Evolutionary conservation across 2,888 invertebrate species (phyloP), one percentile per base, ranked within the genome.

Genomic region (Laothoe populi): DNA sequence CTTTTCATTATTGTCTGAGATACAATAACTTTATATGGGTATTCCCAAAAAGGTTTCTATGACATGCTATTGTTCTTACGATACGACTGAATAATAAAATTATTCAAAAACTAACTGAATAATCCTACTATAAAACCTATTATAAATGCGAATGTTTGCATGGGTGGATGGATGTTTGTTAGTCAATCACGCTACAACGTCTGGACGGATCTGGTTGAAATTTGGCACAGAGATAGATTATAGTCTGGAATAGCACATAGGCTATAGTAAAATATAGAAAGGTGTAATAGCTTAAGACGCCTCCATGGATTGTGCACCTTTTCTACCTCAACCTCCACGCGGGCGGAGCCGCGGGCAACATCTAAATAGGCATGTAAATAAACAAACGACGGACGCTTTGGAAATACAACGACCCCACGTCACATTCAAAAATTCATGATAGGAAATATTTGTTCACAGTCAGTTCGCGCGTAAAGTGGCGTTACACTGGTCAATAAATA

Each of bases 401-500:
- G 69, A 73, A 69, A 71, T 71, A 64, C 69, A 73, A 66, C 66
- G 69, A 70, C 64, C 68, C 63, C 70, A 67, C 69, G 31, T 31
- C 10, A 8, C 16, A 31, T 64, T 78, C 70, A 78, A 77, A 77
- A 72, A 78, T 81, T 72, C 73, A 79, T 70, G 63, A 61, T 59
- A 70, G 66, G 66, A 71, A 73, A 77, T 70, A 79, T 77, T 73
- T 72, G 67, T 65, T 64, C 61, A 70, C 76, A 74, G 75, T 78
- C 78, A 76, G 71, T 77, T 76, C 69, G 75, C 74, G 71, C 70
- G 72, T 68, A 77, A 71, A 74, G 73, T 72, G 71, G 74, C 74
- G 74, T 71, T 74, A 80, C 75, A 79, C 79, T 74, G 69, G 78
- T 78, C 78, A 82, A 84, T 87, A 86, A 86, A 84, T 83, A 83